Base-by-base conservation (phyloP, 1,140 invertebrate species). In the Venustaconcha ellipsiformis region DNA sequence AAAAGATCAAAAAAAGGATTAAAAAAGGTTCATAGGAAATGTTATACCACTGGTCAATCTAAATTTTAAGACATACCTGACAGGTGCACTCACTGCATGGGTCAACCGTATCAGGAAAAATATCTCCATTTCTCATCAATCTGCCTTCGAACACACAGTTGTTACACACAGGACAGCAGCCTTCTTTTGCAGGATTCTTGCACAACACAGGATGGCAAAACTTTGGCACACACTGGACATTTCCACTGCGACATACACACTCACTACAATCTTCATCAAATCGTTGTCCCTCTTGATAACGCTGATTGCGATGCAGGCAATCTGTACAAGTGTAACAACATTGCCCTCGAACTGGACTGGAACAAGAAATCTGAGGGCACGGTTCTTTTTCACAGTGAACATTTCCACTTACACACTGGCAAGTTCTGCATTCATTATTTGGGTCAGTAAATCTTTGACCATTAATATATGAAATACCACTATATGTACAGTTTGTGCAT, bases 81-180 rank as follows among this genome's bases (percentile, higher is more conserved):
- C 86, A 87, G 12, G 62, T 59, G 80, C 86, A 87, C 11, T 76
- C 37, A 60, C 76, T 72, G 74, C 86, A 87, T 1, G 64, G 70
- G 57, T 86, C 72, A 18, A 57, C 62, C 6, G 62, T 57, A 66
- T 77, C 69, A 23, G 57, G 66, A n/a, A 87, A 79, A 58, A 37
- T 68, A 57, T 81, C 78, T 15, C 79, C 82, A 74, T 86, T 82
- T 20, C 30, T 66, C 26, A 82, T 82, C 5, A 77, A 59, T 37
- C 63, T 70, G 4, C 80, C 80, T 48, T 84, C 70, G 57, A 77
- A 81, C 48, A 74, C 64, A 79, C 87, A 88, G 63, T 81, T 76
- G 1, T 56, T 70, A 76, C 86, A 88, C 11, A 62, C 74, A 20
- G 79, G 83, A 76, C 85, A 88, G 70, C 86, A 87, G 13, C 81